These are phyloP conservation scores for Sebastes alutus DNA, from an alignment of 2,797 vertebrate species.

Conservation along the genomic window DNA sequence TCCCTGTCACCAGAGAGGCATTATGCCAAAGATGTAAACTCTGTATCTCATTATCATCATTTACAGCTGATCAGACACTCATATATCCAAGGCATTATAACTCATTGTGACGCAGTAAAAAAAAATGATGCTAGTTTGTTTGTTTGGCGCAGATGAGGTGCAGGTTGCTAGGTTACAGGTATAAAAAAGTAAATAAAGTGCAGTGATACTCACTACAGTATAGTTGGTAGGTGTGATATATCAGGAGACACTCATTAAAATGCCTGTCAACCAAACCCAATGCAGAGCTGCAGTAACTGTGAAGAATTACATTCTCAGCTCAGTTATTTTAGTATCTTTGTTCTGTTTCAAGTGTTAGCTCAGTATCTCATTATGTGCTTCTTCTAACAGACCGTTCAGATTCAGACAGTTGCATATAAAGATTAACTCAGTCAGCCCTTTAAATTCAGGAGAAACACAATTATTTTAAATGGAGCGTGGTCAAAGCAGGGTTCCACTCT, in stretches of 20 bases:
- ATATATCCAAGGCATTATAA: neutral
- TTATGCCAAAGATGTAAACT: conserved; percentile 34
- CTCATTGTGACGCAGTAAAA: neutral
- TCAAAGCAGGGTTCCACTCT: conserved; percentile 5
- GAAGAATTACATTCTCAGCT: neutral
- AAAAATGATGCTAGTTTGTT: neutral
- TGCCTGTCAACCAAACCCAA: neutral
- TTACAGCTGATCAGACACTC: conserved; percentile 35
- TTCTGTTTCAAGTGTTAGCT: neutral
- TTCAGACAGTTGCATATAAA: conserved; percentile 1
- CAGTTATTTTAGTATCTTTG: conserved; percentile 6
- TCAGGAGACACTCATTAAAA: conserved; percentile 25
- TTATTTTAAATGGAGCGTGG: conserved; percentile 8
- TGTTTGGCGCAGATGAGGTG: neutral
- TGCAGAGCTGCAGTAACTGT: conserved; percentile 1
- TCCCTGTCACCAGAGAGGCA: conserved; percentile 15
- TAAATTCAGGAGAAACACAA: neutral
- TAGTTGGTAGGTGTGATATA: conserved; percentile 6
- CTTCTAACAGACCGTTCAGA: neutral
- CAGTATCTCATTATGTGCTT: neutral
- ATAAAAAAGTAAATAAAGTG: conserved; percentile 13
- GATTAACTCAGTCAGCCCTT: conserved; percentile 5
- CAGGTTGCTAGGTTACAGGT: conserved; percentile 14
- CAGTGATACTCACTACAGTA: neutral
- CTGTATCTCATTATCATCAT: conserved; percentile 36